These are phyloP conservation scores for Neolamprologus fasciatus DNA, from an alignment of 2,113 vertebrate species.

Conservation along the genomic window DNA sequence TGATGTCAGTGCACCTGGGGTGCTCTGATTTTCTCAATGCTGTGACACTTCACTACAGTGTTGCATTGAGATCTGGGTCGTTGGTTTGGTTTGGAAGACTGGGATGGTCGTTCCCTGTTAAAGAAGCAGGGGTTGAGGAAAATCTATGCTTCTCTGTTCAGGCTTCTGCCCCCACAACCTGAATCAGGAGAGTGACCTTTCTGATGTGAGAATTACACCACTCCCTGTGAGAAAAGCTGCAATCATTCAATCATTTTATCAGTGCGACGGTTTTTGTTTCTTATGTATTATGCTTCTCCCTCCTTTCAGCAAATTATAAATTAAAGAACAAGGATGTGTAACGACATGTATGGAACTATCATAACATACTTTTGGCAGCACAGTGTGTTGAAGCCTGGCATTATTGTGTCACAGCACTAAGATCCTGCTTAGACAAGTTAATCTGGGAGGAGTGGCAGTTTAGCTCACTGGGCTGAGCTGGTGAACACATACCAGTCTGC, in stretches of 20 bases:
- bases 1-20: too few species aligned
- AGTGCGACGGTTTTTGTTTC: not conserved
- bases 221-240: not conserved
- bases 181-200: not conserved
- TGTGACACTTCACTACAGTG: too few species aligned
- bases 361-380: not conserved
- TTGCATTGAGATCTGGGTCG: too few species aligned
- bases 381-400: not conserved
- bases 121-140: not conserved
- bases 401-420: not conserved
- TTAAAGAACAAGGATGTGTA: not conserved
- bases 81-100: too few species aligned
- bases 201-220: not conserved
- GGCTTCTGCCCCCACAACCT: not conserved
- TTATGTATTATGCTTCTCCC: not conserved
- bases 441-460: not conserved
- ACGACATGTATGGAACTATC: not conserved
- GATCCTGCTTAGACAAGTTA: not conserved
- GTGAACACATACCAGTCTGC: not conserved
- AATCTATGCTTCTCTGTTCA: not conserved
- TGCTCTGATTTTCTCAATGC: too few species aligned
- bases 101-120: too few species aligned
- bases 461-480: not conserved
- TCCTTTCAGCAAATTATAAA: not conserved
- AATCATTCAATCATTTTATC: not conserved